These are phyloP conservation scores for Darevskia mixta DNA, from an alignment of 2,797 vertebrate genomes.

Conservation along the genomic window DNA sequence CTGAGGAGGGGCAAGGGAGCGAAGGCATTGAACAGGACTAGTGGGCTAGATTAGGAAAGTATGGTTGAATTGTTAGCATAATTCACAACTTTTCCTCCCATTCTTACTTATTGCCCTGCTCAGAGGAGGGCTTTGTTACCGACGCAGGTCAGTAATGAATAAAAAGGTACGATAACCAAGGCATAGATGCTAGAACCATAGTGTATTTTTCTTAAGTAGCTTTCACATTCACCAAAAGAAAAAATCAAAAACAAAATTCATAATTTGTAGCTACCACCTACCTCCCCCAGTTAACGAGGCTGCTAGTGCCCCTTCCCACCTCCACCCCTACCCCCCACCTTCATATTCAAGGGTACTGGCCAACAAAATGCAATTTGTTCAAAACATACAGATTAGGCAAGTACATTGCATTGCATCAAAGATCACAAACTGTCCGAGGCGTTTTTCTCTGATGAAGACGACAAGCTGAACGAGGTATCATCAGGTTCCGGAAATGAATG, in stretches of 20 bases:
- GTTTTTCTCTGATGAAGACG: conserved; percentile 91
- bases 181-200: conserved; percentile 61
- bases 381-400: conserved; percentile 48
- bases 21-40: conserved; percentile 62
- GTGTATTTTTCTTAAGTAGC: conserved; percentile 46
- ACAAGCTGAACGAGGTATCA: conserved; percentile 86
- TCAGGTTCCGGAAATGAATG: conserved; percentile 80
- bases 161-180: conserved; percentile 55
- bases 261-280: conserved; percentile 40
- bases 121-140: conserved; percentile 59
- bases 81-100: conserved; percentile 48
- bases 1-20: conserved; percentile 74
- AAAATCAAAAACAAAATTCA: conserved; percentile 6
- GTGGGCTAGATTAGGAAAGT: conserved; percentile 44
- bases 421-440: conserved; percentile 84
- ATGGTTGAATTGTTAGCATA: conserved; percentile 49
- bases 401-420: conserved; percentile 29
- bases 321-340: conserved; percentile 46
- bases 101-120: conserved; percentile 53
- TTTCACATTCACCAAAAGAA: conserved; percentile 49
- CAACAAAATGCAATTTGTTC: conserved; percentile 59
- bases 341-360: conserved; percentile 58
- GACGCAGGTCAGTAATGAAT: conserved; percentile 45
- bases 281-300: conserved; percentile 43
- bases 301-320: conserved; percentile 28